phyloP scores from a whole-genome alignment of 37 sponge, comb jelly and placozoan genomes.

The Halichondria panicea region DNA sequence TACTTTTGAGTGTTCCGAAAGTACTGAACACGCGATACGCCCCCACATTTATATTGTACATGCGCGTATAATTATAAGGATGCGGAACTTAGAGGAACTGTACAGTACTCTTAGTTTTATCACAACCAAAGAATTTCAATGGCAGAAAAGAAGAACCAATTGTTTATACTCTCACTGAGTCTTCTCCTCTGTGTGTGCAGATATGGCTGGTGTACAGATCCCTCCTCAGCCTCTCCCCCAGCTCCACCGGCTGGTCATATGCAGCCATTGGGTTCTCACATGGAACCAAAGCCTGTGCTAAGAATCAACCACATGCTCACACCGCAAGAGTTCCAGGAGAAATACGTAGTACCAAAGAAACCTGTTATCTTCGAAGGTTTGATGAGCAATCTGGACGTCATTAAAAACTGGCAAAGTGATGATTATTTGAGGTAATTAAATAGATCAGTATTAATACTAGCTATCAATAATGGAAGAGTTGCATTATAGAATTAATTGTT shows the following conservation, averaged over 20 bases:
- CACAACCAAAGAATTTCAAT: no score
- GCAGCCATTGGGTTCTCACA: constrained; percentile 82
- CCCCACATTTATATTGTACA: no score
- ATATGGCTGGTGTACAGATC: no score
- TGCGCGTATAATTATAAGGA: no score
- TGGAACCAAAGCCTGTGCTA: constrained; percentile 43
- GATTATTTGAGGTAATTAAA: constrained; percentile 51
- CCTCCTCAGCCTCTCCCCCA: no score
- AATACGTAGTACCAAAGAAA: constrained; percentile 32
- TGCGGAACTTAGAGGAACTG: no score
- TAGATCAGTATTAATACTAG: neutral
- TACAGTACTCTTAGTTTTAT: no score
- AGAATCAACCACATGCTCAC: constrained; percentile 10
- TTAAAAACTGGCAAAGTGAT: constrained; percentile 65
- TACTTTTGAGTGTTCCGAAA: no score
- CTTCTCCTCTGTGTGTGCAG: no score
- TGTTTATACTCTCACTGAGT: no score
- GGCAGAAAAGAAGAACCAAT: no score
- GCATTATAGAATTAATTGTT: neutral
- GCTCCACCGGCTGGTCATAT: constrained; percentile 86
- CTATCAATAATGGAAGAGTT: neutral
- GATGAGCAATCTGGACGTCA: neutral
- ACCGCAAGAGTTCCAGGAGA: constrained; percentile 39
- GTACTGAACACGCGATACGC: no score
- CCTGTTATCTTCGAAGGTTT: constrained; percentile 61